Conservation (phyloP, 2,888 invertebrate species). For the Parelbella ahira region DNA sequence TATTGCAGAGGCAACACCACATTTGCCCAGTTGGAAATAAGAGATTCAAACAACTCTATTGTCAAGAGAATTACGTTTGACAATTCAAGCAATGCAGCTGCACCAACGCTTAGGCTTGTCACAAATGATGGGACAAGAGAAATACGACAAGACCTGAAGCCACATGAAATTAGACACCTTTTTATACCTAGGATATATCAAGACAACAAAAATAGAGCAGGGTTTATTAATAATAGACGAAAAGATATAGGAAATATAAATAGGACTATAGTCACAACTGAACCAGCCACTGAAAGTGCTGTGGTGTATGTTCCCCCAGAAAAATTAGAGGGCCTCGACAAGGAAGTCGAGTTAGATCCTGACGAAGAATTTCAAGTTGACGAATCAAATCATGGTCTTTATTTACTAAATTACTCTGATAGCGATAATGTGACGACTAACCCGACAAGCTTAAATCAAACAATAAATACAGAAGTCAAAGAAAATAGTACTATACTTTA, state of each 20-base stretch:
- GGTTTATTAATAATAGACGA: conserved; percentile 64
- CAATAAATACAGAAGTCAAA: conserved; percentile 41
- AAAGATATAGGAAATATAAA: conserved; percentile 40
- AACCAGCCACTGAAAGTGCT: conserved; percentile 54
- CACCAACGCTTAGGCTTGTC: conserved; percentile 54
- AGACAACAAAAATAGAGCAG: conserved; percentile 62
- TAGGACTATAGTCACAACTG: conserved; percentile 47
- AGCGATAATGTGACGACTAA: conserved; percentile 62
- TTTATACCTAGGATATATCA: conserved; percentile 64
- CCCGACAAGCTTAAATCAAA: conserved; percentile 45
- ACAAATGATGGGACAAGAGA: conserved; percentile 65
- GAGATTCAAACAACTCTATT: conserved; percentile 60
- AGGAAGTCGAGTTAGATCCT: conserved; percentile 69
- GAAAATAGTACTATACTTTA: conserved; percentile 38
- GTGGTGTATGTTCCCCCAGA: conserved; percentile 71
- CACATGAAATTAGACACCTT: conserved; percentile 69
- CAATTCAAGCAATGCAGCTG: conserved; percentile 60
- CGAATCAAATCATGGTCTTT: conserved; percentile 75
- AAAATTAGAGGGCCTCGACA: conserved; percentile 66
- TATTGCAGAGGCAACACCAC: conserved; percentile 70
- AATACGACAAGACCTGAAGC: conserved; percentile 63
- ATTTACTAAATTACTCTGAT: conserved; percentile 74
- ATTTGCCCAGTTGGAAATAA: conserved; percentile 69
- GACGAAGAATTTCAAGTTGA: conserved; percentile 79
- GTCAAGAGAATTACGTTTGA: conserved; percentile 66